Conservation (phyloP, 2,113 vertebrate genomes). For the Sinocyclocheilus anophthalmus region DNA sequence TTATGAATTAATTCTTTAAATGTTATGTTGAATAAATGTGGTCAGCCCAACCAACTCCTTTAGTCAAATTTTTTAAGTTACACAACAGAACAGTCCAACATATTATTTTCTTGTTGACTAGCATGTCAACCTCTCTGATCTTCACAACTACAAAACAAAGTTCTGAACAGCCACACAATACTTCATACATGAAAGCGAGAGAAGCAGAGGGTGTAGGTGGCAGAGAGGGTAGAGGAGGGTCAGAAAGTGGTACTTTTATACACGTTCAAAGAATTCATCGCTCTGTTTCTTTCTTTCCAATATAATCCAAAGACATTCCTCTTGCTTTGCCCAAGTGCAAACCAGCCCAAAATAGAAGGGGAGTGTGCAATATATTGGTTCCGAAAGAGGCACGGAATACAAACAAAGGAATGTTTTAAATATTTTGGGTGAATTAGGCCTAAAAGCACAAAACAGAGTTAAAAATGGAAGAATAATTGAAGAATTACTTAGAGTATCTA, state of each 20-base stretch:
- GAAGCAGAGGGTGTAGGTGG: not conserved
- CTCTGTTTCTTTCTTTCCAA: conserved; percentile 35
- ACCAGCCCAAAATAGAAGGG: conserved; percentile 44
- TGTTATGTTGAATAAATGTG: not conserved
- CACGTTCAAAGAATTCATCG: conserved; percentile 25
- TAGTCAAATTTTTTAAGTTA: not conserved
- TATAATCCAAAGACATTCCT: conserved; percentile 40
- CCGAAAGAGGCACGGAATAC: conserved; percentile 36
- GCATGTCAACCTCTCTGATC: conserved; percentile 13
- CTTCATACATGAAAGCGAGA: conserved; percentile 20
- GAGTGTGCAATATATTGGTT: conserved; percentile 42
- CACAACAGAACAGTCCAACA: not conserved
- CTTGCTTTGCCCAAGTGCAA: conserved; percentile 19
- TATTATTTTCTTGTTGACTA: not conserved
- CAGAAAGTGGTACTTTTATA: conserved; percentile 32
- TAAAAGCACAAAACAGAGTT: not conserved
- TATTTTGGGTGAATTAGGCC: not conserved
- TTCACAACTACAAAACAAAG: not conserved
- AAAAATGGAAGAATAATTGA: not conserved
- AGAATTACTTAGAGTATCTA: not conserved
- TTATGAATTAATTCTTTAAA: not conserved
- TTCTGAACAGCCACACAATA: conserved; percentile 23
- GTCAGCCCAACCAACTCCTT: not conserved
- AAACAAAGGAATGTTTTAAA: conserved; percentile 40
- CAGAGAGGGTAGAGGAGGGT: conserved; percentile 26